A percentile compares a stretch with the other conserved stretches of the same genome.
Evolutionary conservation across 2,888 invertebrate genomes (phyloP).

Genomic region (Aphodius sticticus): DNA sequence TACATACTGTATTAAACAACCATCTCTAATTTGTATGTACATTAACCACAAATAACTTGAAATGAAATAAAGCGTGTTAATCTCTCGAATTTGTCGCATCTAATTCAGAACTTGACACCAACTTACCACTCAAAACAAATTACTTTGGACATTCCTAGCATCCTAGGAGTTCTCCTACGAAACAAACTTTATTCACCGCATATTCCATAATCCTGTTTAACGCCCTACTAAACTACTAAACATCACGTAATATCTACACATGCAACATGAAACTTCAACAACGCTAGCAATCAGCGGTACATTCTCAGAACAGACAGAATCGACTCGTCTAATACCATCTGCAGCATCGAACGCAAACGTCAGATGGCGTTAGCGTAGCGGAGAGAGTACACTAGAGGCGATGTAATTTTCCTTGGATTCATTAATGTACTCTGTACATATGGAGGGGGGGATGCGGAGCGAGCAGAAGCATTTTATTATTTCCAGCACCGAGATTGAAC

Average conservation of each 20-base stretch:
- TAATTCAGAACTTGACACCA: neutral
- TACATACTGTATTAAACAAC: no score
- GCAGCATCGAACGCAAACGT: neutral
- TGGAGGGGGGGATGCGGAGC: neutral
- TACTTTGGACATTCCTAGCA: neutral
- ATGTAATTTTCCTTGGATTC: neutral
- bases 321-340: neutral
- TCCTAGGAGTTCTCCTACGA: neutral
- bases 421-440: neutral
- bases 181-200: neutral
- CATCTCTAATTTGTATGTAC: no score
- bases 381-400: neutral
- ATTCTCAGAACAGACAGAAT: neutral
- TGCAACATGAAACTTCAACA: neutral
- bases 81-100: neutral
- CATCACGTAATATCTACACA: neutral
- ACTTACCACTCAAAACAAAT: neutral
- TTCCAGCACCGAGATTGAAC: neutral
- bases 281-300: neutral
- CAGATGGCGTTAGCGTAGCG: neutral
- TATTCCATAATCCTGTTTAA: neutral
- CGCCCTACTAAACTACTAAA: neutral
- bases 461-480: neutral
- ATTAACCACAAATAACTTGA: no score
- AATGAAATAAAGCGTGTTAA: neutral